phyloP scores from a whole-genome alignment of 2,888 invertebrate genomes.

The Germaria angustata region DNA sequence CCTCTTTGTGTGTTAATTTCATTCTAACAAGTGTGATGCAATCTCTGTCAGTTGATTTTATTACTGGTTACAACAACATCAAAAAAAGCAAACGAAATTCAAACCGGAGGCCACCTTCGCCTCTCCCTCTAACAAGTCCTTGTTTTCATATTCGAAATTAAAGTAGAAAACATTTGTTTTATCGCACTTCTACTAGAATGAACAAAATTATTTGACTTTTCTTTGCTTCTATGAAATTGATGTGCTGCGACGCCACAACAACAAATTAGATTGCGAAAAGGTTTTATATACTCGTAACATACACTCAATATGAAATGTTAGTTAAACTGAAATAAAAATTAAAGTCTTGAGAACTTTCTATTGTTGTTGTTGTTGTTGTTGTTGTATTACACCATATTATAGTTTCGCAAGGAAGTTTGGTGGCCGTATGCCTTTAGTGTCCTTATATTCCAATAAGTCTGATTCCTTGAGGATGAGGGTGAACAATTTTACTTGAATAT shows the following conservation, averaged over 20 bases:
- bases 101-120: neutral
- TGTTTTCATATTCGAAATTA: constrained; percentile 16
- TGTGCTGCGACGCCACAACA: neutral
- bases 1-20: constrained; percentile 45
- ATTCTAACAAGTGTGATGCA: constrained; percentile 70
- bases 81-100: constrained; percentile 1
- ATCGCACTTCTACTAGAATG: constrained; percentile 75
- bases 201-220: constrained; percentile 21
- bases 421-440: too few relatives aligned
- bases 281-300: neutral
- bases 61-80: constrained; percentile 9
- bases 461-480: too few relatives aligned
- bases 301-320: neutral
- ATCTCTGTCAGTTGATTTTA: constrained; percentile 70
- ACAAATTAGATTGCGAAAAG: neutral
- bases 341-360: too few relatives aligned
- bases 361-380: too few relatives aligned
- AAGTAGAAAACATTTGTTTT: constrained; percentile 73
- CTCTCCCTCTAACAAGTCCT: neutral
- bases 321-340: too few relatives aligned
- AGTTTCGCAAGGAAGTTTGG: too few relatives aligned
- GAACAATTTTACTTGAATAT: too few relatives aligned
- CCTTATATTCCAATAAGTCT: too few relatives aligned
- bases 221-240: constrained; percentile 6
- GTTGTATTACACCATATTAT: too few relatives aligned